Percentiles rank a stretch among this genome's conserved stretches.
Conservation (phyloP, 2,113 vertebrate species). For the Trichomycterus rosablanca region DNA sequence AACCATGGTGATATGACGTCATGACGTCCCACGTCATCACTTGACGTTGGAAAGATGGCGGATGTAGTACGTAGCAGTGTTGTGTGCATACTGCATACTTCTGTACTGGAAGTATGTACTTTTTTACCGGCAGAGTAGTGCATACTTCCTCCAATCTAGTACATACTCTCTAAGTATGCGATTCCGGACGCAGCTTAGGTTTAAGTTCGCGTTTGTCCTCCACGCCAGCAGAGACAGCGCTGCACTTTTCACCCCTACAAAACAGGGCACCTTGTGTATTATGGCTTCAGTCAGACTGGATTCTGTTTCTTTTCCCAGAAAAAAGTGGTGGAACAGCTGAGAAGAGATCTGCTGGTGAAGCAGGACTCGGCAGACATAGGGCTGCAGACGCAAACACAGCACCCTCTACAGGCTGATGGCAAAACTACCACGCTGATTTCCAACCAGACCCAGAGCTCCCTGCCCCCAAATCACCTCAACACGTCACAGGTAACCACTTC, state of each 20-base stretch:
- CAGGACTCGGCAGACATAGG: conserved; percentile 49
- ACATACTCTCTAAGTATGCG: too few relatives aligned
- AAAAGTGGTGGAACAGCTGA: conserved; percentile 56
- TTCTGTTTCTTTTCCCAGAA: conserved; percentile 39
- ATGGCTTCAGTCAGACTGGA: conserved; percentile 2
- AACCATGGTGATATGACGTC: too few relatives aligned
- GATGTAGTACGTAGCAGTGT: too few relatives aligned
- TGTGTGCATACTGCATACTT: too few relatives aligned
- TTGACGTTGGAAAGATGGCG: too few relatives aligned
- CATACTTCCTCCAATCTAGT: too few relatives aligned
- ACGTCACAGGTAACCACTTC: conserved; percentile 42
- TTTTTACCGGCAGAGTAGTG: too few relatives aligned
- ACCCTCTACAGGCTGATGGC: conserved; percentile 40
- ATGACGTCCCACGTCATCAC: too few relatives aligned
- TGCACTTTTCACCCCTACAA: not conserved
- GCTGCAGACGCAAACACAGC: conserved; percentile 34
- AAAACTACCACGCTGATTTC: conserved; percentile 41
- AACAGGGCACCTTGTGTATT: conserved; percentile 4
- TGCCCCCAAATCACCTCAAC: conserved; percentile 43
- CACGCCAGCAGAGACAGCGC: not conserved
- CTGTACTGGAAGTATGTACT: too few relatives aligned
- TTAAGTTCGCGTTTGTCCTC: conserved; percentile 9
- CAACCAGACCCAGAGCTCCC: conserved; percentile 39
- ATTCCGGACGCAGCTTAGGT: too few relatives aligned
- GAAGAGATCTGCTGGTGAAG: conserved; percentile 54